Conservation (phyloP, 2,113 vertebrate species). For the Geococcyx californianus region DNA sequence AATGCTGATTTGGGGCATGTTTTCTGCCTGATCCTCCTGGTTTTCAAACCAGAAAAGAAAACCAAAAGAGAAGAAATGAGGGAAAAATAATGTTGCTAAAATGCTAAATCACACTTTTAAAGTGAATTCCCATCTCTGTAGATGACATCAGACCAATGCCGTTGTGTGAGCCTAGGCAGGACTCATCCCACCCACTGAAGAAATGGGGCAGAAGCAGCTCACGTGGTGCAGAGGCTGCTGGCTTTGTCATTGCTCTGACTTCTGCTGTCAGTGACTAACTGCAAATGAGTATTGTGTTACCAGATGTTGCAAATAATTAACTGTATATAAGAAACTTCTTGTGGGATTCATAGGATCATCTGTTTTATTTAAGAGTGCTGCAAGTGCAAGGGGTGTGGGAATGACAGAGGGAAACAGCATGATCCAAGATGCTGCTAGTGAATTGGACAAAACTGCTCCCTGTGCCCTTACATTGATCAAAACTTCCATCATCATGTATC, state of each 20-base stretch:
- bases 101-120: neutral
- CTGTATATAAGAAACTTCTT: neutral
- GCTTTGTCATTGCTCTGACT: neutral
- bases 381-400: neutral
- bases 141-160: neutral
- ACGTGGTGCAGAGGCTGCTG: neutral
- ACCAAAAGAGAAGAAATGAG: rapidly evolving
- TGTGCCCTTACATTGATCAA: neutral
- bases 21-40: neutral
- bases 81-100: neutral
- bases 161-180: neutral
- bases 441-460: rapidly evolving
- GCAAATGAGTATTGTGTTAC: neutral
- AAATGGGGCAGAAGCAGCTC: neutral
- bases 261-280: neutral
- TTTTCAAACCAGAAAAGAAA: neutral
- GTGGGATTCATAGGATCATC: neutral
- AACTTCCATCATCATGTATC: rapidly evolving
- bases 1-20: neutral
- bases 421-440: neutral
- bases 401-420: neutral
- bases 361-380: neutral
- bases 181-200: neutral
- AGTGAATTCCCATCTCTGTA: neutral
- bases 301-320: neutral